Percentiles rank a stretch among this genome's conserved stretches.
Conservation (phyloP, 2,797 vertebrate species). For the Brachyalestes nurse region DNA sequence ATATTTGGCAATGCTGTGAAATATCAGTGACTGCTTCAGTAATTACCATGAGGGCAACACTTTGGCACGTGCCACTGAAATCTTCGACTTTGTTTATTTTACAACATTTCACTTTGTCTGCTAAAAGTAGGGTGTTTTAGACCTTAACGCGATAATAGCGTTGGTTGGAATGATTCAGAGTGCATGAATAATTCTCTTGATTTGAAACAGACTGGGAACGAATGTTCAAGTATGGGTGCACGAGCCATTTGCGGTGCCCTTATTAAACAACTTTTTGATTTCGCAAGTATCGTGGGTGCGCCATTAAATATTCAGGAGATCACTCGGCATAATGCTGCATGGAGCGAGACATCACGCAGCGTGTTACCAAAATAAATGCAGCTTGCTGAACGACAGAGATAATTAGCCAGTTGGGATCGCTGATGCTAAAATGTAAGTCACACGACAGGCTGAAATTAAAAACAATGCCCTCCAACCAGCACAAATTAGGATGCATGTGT, state of each 20-base stretch:
- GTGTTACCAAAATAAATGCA: conserved; percentile 39
- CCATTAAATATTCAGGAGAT: conserved; percentile 44
- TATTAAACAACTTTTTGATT: conserved; percentile 32
- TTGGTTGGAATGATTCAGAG: conserved; percentile 2
- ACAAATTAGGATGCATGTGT: conserved; percentile 20
- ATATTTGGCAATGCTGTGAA: too few relatives aligned
- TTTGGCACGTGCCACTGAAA: too few relatives aligned
- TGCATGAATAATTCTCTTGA: conserved; percentile 4
- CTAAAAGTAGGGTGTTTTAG: not conserved
- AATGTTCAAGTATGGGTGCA: conserved; percentile 3
- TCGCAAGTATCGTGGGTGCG: conserved; percentile 1
- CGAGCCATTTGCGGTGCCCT: not conserved
- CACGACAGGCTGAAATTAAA: conserved; percentile 30
- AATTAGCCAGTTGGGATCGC: conserved; percentile 40
- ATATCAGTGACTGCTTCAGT: too few relatives aligned
- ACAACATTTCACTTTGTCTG: not conserved
- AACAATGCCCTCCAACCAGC: conserved; percentile 33
- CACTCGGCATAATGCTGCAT: conserved; percentile 25
- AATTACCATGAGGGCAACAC: not conserved
- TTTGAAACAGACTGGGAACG: conserved; percentile 5
- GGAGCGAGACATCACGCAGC: conserved; percentile 21
- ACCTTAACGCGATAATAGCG: not conserved
- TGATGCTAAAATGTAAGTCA: conserved; percentile 25
- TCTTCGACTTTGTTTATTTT: not conserved
- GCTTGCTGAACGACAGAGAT: conserved; percentile 28